These are phyloP conservation scores for Tachystola acroxantha DNA, from an alignment of 2,888 invertebrate genomes.

Conservation along the genomic window DNA sequence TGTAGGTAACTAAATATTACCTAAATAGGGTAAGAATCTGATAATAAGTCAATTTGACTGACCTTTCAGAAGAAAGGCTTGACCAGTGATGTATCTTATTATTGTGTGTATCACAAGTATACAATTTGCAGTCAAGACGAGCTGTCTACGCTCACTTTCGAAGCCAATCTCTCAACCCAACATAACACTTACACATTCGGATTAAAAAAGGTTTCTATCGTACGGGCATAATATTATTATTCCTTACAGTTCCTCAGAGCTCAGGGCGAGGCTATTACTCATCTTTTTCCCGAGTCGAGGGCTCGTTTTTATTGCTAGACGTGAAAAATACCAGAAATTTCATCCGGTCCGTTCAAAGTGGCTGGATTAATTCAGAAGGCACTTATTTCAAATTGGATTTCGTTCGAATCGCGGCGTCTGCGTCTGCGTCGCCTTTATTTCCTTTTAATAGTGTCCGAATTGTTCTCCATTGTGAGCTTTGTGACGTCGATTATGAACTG, in stretches of 20 bases:
- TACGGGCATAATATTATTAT: constrained; percentile 68
- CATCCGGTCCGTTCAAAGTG: constrained; percentile 70
- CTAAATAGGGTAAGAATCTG: too few species aligned
- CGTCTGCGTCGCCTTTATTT: constrained; percentile 50
- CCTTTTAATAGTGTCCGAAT: constrained; percentile 62
- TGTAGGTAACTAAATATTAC: too few species aligned
- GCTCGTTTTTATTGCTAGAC: constrained; percentile 74
- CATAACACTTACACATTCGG: constrained; percentile 40
- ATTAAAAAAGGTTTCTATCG: constrained; percentile 63
- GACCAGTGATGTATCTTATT: too few species aligned
- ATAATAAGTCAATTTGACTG: too few species aligned
- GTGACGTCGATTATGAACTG: constrained; percentile 35
- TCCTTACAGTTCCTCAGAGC: constrained; percentile 63
- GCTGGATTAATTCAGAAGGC: constrained; percentile 75
- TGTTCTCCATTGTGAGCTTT: constrained; percentile 37
- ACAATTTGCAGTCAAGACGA: neutral
- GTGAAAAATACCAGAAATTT: constrained; percentile 78
- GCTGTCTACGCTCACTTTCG: neutral
- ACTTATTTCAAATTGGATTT: constrained; percentile 78
- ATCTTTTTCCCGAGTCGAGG: constrained; percentile 65
- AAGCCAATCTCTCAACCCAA: constrained; percentile 12
- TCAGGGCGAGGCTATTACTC: constrained; percentile 66
- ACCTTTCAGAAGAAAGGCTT: too few species aligned
- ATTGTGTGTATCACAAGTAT: too few species aligned
- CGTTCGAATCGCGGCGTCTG: constrained; percentile 49